phyloP scores from a whole-genome alignment of 2,113 vertebrate genomes.

The Mirza zaza region DNA sequence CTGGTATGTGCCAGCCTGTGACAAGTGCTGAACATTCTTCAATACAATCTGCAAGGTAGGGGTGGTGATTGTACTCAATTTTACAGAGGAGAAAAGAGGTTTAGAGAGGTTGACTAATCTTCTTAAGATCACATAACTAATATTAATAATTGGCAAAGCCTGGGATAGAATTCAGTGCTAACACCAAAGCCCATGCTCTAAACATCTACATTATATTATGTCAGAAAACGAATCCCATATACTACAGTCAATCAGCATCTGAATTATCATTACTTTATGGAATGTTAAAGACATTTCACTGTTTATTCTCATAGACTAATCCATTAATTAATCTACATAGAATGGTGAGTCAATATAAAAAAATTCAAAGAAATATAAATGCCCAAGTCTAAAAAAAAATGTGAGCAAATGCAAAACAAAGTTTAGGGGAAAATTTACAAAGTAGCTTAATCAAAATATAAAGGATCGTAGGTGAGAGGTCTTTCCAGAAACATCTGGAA shows the following conservation, averaged over 20 bases:
- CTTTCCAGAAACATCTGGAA: slow-evolving; percentile 3
- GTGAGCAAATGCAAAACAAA: neutral
- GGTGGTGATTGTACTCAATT: neutral
- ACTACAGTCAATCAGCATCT: neutral
- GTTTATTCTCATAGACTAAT: neutral
- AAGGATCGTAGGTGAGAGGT: neutral
- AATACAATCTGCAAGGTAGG: neutral
- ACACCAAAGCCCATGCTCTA: neutral
- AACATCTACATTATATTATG: neutral
- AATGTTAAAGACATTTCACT: neutral
- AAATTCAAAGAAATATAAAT: neutral
- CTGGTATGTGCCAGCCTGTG: neutral
- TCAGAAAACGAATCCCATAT: neutral
- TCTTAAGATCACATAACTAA: neutral
- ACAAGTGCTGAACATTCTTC: neutral
- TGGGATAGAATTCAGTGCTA: neutral
- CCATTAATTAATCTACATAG: neutral
- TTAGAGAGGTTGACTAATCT: neutral
- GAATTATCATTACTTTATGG: neutral
- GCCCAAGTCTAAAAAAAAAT: neutral
- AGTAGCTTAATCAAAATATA: neutral
- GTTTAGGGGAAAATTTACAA: neutral
- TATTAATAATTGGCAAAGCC: neutral
- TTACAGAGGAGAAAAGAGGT: neutral
- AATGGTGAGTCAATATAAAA: neutral